Evolutionary conservation across 2,113 vertebrate genomes (phyloP).

Genomic region (Rhea americana): DNA sequence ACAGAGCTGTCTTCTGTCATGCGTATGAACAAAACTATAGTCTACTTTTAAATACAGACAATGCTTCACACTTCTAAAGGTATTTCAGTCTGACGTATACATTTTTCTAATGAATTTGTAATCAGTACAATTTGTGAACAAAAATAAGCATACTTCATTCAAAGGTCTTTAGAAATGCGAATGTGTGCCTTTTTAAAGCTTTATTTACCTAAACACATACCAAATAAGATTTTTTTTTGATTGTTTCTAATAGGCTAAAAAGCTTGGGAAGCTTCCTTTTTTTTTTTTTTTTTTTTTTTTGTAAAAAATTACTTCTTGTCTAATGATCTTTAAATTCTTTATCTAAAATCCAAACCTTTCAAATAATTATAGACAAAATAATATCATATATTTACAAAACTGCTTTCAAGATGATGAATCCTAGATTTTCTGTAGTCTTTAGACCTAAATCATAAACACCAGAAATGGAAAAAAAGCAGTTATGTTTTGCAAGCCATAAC

Average conservation of each 20-base stretch:
- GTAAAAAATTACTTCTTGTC: neutral
- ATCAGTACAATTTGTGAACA: neutral
- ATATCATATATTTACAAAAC: neutral
- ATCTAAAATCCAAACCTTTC: neutral
- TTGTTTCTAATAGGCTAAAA: neutral
- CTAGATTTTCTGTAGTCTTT: neutral
- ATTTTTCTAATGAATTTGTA: neutral
- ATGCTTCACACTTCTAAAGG: neutral
- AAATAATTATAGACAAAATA: neutral
- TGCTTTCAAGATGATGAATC: neutral
- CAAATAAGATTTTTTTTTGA: neutral
- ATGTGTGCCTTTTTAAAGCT: neutral
- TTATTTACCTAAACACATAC: neutral
- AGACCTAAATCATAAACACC: neutral
- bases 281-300: neutral
- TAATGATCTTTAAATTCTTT: neutral
- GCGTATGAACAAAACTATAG: neutral
- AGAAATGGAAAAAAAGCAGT: neutral
- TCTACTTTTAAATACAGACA: neutral
- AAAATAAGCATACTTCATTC: neutral
- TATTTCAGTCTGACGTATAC: neutral
- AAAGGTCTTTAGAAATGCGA: neutral
- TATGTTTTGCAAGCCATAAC: neutral
- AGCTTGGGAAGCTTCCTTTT: neutral
- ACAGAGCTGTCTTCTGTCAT: neutral